Evolutionary conservation across 2,888 invertebrate species (phyloP).

Genomic region (Pollenia griseotomentosa): DNA sequence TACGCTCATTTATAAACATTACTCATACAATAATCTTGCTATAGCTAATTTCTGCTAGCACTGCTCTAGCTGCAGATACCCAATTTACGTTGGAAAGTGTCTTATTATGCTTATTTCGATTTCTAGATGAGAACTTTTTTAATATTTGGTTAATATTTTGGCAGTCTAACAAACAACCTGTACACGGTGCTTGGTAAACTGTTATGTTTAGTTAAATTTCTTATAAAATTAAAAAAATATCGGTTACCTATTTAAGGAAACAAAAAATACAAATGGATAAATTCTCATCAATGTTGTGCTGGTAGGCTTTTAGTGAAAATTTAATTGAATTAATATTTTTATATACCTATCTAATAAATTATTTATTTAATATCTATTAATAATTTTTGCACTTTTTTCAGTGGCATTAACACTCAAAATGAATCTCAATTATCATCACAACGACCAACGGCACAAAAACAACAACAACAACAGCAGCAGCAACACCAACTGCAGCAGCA

Average conservation of each 20-base stretch:
- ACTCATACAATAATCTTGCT: constrained; percentile 42
- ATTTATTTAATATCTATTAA: constrained; percentile 6
- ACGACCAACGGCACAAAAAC: constrained; percentile 31
- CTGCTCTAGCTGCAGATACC: constrained; percentile 25
- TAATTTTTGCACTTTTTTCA: constrained; percentile 57
- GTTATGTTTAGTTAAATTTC: constrained; percentile 48
- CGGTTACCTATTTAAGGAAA: neutral
- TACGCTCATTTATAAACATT: constrained; percentile 58
- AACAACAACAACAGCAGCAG: constrained; percentile 24
- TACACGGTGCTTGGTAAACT: constrained; percentile 22
- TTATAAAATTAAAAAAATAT: constrained; percentile 15
- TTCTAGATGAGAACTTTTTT: constrained; percentile 48
- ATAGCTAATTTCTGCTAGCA: constrained; percentile 27
- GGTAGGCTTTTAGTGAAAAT: constrained; percentile 52
- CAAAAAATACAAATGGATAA: constrained; percentile 58
- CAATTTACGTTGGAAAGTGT: constrained; percentile 30
- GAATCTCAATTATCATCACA: constrained; percentile 62
- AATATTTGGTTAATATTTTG: constrained; percentile 36
- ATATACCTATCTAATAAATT: constrained; percentile 4
- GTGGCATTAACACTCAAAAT: constrained; percentile 63
- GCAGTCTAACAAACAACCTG: constrained; percentile 13
- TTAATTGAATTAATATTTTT: neutral
- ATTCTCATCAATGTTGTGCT: constrained; percentile 63
- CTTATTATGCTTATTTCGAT: constrained; percentile 28
- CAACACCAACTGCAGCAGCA: constrained; percentile 36